These are phyloP conservation scores for Orcinus orca DNA, from an alignment of 2,113 vertebrate species.

Conservation along the genomic window DNA sequence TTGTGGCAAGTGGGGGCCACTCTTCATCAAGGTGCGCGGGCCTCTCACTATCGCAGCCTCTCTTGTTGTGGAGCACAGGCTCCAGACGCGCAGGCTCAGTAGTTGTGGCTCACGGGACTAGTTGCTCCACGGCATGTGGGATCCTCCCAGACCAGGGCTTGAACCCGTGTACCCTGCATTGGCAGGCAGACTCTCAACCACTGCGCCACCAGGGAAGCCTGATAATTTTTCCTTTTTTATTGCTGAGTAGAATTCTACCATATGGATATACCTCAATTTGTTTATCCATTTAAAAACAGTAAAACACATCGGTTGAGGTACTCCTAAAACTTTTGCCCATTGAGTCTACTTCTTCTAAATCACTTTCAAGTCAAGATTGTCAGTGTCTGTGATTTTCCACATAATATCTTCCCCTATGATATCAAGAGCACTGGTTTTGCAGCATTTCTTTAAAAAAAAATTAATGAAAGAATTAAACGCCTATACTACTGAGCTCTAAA, in stretches of 20 bases:
- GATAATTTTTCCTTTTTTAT: background rate
- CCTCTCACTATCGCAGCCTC: no score
- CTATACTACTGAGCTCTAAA: background rate
- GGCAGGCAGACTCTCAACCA: no score
- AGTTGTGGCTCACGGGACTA: no score
- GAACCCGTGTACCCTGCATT: no score
- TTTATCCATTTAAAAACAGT: background rate
- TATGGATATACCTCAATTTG: background rate
- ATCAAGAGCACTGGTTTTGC: background rate
- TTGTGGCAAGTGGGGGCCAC: no score
- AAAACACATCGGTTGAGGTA: background rate
- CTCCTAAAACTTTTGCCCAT: background rate
- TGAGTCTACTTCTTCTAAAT: background rate
- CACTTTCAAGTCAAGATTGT: background rate
- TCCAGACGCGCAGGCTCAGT: no score
- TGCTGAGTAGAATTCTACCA: background rate
- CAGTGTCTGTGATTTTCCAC: background rate
- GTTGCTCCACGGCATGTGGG: no score
- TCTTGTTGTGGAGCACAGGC: no score
- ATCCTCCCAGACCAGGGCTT: no score
- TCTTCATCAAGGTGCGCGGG: no score
- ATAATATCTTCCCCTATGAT: background rate
- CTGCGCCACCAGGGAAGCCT: no score
- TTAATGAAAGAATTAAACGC: background rate
- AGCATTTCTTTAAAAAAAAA: background rate